Base-by-base conservation (phyloP, 2,797 vertebrate genomes). In the Hypotaenidia okinawae region DNA sequence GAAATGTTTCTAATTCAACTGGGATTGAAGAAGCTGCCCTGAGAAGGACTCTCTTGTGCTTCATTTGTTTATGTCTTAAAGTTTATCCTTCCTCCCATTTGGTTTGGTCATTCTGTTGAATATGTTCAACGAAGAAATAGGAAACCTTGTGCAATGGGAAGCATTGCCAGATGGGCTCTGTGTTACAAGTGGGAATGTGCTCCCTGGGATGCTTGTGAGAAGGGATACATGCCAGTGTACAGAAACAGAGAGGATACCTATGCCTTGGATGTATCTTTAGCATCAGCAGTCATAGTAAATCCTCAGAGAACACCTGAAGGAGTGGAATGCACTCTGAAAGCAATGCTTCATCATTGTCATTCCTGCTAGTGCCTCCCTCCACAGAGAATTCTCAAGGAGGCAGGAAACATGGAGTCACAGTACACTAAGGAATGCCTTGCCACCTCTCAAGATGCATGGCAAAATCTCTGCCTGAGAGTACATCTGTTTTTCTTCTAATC, bases 401-500 rank as follows among this genome's bases (percentile, higher is more conserved):
- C 21, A 54, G 41, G 47, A 57, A 82, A 35, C 16, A 43, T 74
- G 35, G 24, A 84, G 16, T 80, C 47, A 61, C 45, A 78, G n/a
- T 51, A 52, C 21, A 22, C 19, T 55, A 32, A 45, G 11, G 8
- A 81, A 78, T 37, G 64, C 32, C 35, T 58, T 67, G 23, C 70
- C 57, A 30, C 24, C 39, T 84, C 49, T 83, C 37, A 66, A 91
- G 73, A 30, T 57, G 76, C 59, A 27, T 57, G 28, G 52, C 33
- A 90, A 47, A 54, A 80, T 43, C 83, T 91, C 35, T 84, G n/a
- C 30, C 55, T 35, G 33, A 51, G 32, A 75, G 70, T 5, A 70
- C 58, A 49, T 84, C 74, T 87, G 41, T 68, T 87, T 92, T 86
- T 52, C 70, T 66, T 87, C 89, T 95, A 49, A 76, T 90, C 67